Conservation (phyloP, 1,140 invertebrate genomes). For the Kradibia gibbosae region DNA sequence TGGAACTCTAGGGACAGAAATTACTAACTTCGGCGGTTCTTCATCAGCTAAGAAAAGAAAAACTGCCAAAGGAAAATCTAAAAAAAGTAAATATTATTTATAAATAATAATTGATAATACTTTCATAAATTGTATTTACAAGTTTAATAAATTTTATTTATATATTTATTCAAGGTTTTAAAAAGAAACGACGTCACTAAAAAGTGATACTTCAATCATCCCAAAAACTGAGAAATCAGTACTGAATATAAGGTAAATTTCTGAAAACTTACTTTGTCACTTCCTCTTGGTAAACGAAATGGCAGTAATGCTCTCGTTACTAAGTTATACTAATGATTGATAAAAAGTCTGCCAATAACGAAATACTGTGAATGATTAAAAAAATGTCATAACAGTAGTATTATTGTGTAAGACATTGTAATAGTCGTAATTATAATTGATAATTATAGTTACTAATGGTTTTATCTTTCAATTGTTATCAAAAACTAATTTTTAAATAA, state of each 20-base stretch:
- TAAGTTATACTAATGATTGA: constrained; percentile 67
- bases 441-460: constrained; percentile 72
- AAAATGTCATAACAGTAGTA: constrained; percentile 59
- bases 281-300: constrained; percentile 64
- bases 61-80: constrained; percentile 69
- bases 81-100: constrained; percentile 63
- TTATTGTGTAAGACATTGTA: constrained; percentile 65
- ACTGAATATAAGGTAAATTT: constrained; percentile 64
- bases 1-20: constrained; percentile 85
- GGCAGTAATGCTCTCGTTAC: constrained; percentile 68
- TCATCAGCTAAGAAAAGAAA: constrained; percentile 72
- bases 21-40: constrained; percentile 78
- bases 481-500: constrained; percentile 70
- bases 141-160: not conserved
- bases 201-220: constrained; percentile 53
- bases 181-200: constrained; percentile 71
- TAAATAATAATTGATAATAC: not conserved
- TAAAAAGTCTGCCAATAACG: constrained; percentile 65
- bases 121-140: not conserved
- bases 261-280: constrained; percentile 62
- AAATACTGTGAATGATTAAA: constrained; percentile 63
- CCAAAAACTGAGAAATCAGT: constrained; percentile 49
- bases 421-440: constrained; percentile 64
- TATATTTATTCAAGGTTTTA: constrained; percentile 64
- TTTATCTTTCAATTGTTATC: constrained; percentile 71